Evolutionary conservation across 1,140 invertebrate genomes (phyloP).

Genomic region (Drosophila sechellia): DNA sequence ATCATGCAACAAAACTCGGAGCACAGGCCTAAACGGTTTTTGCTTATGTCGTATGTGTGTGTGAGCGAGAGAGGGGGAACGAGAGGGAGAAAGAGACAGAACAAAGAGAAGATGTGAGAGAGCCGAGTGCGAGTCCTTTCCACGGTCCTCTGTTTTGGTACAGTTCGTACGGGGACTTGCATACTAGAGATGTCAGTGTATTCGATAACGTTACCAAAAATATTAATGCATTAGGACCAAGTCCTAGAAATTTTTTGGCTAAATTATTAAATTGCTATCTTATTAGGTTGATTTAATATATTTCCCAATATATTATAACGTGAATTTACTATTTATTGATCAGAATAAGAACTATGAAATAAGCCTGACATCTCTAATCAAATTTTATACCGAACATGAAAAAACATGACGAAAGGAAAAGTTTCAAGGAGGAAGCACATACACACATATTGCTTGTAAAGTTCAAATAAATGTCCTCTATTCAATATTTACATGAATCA

Average conservation of each 20-base stretch:
- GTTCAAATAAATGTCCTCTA: not conserved
- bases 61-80: not conserved
- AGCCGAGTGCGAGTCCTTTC: not conserved
- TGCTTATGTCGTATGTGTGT: conserved; percentile 38
- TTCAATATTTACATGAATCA: conserved; percentile 5
- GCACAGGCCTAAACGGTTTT: conserved; percentile 7
- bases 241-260: too few species aligned
- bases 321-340: too few species aligned
- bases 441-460: not conserved
- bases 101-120: conserved; percentile 11
- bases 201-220: not conserved
- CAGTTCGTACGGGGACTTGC: not conserved
- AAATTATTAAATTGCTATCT: too few species aligned
- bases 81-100: conserved; percentile 19
- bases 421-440: conserved; percentile 1
- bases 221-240: not conserved
- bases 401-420: not conserved
- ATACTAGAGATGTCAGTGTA: not conserved
- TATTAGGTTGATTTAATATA: too few species aligned
- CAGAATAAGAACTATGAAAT: too few species aligned
- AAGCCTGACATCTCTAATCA: not conserved
- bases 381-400: not conserved
- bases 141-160: not conserved
- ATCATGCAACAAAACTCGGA: conserved; percentile 48
- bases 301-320: too few species aligned